Evolutionary conservation across 2,113 vertebrate species (phyloP), one percentile per base, ranked within the genome.

Genomic region (Ophthalmolycus amberensis): DNA sequence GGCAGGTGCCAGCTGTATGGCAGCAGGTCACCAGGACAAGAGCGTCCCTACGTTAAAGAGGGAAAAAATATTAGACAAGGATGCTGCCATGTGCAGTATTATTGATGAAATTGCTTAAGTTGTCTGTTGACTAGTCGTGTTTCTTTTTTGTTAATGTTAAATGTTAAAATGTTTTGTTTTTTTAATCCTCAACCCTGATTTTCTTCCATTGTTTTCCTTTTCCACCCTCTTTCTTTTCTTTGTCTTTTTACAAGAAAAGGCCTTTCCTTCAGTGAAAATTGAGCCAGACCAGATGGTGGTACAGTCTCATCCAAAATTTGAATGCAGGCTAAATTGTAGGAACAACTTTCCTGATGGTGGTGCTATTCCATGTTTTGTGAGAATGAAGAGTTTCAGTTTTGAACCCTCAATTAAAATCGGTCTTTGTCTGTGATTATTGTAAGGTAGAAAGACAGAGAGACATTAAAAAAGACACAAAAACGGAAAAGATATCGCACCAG

Each of bases 61-160:
- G 85, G 97, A 98, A 79, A 97, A 96, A 85, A 94, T 95, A 74
- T 96, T 96, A 89, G 98, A 99, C 89, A 98, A 99, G 80, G 98
- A 99, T 80, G 96, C 97, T 58, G 96, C 97, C 3, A 97, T 99
- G 96, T 99, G 98, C 92, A 96, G 94, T 82, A 96, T 99, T 78
- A 98, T 99, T 88, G 98, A 99, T 90, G 97, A 99, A 87, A 97
- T 99, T 94, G 98, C 97, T 25, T 96, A 88, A 85, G 25, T 71
- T 14, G 2, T 2, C n/a, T n/a, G n/a, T n/a, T 70, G 4, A 50
- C 34, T 75, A 38, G 25, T 32, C 0, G 0, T 68, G 9, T 27
- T 56, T 67, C 22, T 74, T 79, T 25, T 75, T 72, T 83, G 62
- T 79, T n/a, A n/a, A n/a, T n/a, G n/a, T n/a, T 34, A 34, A 32